Evolutionary conservation across 2,888 invertebrate species (phyloP), one percentile per base, ranked within the genome.

Genomic region (Clunio marinus): DNA sequence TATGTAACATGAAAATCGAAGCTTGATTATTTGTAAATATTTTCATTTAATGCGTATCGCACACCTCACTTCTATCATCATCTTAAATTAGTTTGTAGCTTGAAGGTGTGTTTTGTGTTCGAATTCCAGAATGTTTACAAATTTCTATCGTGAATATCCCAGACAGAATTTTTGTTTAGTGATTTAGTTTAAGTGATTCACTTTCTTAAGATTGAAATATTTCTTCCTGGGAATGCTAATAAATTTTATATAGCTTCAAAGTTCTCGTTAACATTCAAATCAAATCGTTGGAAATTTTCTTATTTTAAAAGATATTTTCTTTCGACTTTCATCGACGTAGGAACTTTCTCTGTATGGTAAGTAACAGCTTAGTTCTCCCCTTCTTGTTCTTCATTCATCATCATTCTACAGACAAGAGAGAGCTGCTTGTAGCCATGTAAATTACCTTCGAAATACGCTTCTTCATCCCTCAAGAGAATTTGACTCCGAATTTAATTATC

Each of bases 401-500:
- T n/a, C n/a, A 15, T 15, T n/a, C 15, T n/a, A 41, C 41, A 15
- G 41, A 51, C n/a, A n/a, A n/a, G n/a, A n/a, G n/a, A n/a, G n/a
- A n/a, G n/a, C n/a, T n/a, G 51, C 17, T 51, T 51, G 51, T 20
- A 51, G 7, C 51, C 51, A 13, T 51, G 51, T 51, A 51, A 51
- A 20, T 51, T 51, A 51, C 51, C 51, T n/a, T 51, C 22, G 41
- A 51, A 51, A 51, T 22, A 51, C 22, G 22, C 13, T n/a, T 45
- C n/a, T n/a, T 10, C 45, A 7, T 51, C 22, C 35, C 35, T 13
- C 35, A 32, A 51, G 51, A 51, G 51, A 51, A 7, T 51, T 15
- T 51, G 5, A 22, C 51, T n/a, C 51, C 3, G 24, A 62, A 62
- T 62, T 62, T 62, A 62, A 62, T 62, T 62, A 62, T 62, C 62